Evolutionary conservation across 2,888 invertebrate genomes (phyloP).

Genomic region (Pollenia labialis): DNA sequence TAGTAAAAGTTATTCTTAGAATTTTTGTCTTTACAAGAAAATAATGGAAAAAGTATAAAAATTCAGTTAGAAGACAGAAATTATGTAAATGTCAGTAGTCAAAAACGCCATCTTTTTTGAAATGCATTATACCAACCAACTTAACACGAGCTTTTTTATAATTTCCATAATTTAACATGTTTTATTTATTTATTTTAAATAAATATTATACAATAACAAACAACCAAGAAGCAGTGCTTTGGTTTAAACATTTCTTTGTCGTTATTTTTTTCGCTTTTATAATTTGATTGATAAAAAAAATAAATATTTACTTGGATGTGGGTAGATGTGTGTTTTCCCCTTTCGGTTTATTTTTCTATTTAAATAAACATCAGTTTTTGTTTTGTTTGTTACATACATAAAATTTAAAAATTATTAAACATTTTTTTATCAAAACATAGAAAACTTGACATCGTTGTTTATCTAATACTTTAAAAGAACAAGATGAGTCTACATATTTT

Average conservation of each 20-base stretch:
- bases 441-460: conserved; percentile 7
- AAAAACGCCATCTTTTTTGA: background rate
- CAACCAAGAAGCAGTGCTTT: conserved; percentile 5
- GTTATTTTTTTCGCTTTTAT: background rate
- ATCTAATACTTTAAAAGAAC: background rate
- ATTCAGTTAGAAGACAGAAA: background rate
- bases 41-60: background rate
- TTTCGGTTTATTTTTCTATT: background rate
- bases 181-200: conserved; percentile 20
- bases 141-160: background rate
- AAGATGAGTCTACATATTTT: conserved; percentile 17
- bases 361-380: conserved; percentile 6
- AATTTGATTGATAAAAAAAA: conserved; percentile 43
- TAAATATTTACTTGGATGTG: background rate
- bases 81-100: conserved; percentile 36
- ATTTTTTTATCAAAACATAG: background rate
- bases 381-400: background rate
- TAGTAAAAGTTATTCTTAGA: background rate
- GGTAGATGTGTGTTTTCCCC: background rate
- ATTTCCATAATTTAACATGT: conserved; percentile 15
- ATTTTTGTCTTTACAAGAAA: background rate
- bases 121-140: conserved; percentile 10
- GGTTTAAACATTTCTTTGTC: background rate
- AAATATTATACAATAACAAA: background rate
- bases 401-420: background rate